A percentile compares a stretch with the other conserved stretches of the same genome.
Conservation (phyloP, 2,113 vertebrate species). For the Neolamprologus sp. region DNA sequence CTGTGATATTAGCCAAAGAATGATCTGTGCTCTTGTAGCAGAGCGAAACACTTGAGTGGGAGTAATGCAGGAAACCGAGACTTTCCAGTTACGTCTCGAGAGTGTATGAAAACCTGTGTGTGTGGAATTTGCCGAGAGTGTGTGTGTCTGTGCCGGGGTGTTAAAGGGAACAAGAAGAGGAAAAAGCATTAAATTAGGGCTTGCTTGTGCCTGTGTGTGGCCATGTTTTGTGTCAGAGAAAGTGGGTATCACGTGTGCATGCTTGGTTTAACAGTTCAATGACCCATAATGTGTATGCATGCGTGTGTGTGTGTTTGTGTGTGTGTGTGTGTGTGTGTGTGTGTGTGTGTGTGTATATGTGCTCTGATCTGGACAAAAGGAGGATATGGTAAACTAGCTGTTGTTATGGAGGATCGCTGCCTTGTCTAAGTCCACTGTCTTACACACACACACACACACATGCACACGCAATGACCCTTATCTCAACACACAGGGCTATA, state of each 20-base stretch:
- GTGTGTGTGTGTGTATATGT: neutral
- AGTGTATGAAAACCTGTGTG: conserved; percentile 38
- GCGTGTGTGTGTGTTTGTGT: neutral
- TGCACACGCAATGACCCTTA: conserved; percentile 15
- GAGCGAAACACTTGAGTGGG: conserved; percentile 39
- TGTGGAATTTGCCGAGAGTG: conserved; percentile 27
- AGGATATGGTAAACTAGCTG: conserved; percentile 19
- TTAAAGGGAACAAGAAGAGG: neutral
- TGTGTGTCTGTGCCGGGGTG: conserved; percentile 11
- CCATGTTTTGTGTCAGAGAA: conserved; percentile 35
- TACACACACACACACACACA: neutral
- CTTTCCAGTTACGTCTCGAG: conserved; percentile 55
- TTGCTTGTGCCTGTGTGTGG: conserved; percentile 40
- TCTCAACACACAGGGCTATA: conserved; percentile 5
- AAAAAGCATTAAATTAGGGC: neutral
- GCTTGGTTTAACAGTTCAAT: conserved; percentile 29
- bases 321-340: too few species aligned
- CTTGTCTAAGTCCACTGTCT: neutral
- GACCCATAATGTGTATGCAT: neutral
- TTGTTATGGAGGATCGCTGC: neutral
- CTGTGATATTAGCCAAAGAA: conserved; percentile 13
- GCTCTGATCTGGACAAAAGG: neutral
- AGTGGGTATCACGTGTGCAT: conserved; percentile 10
- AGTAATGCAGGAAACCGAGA: conserved; percentile 41
- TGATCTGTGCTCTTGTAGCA: conserved; percentile 22